Conservation (phyloP, 1,140 invertebrate species). For the Panonychus citri region DNA sequence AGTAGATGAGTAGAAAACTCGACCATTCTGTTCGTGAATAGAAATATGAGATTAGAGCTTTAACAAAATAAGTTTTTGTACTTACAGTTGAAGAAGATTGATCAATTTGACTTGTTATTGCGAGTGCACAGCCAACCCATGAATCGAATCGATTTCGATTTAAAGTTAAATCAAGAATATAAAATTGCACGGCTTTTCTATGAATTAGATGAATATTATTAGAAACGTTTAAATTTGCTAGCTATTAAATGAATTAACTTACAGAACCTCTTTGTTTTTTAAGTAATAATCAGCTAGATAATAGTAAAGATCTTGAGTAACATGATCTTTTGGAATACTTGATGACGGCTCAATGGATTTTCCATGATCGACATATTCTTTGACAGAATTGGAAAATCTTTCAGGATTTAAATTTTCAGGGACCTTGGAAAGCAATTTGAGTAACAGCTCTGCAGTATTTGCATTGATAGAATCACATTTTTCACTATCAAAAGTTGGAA, state of each 20-base stretch:
- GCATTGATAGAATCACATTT: conserved; percentile 8
- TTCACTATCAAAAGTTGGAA: conserved; percentile 56
- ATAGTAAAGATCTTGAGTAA: conserved; percentile 44
- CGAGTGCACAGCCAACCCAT: conserved; percentile 68
- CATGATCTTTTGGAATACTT: conserved; percentile 6
- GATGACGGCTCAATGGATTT: conserved; percentile 7
- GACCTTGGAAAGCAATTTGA: conserved; percentile 43
- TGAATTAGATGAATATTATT: neutral
- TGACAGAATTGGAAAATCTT: conserved; percentile 13
- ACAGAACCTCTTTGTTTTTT: conserved; percentile 49
- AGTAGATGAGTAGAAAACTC: neutral
- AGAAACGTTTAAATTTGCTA: too few species aligned
- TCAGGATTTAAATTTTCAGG: conserved; percentile 27
- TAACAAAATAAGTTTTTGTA: too few species aligned
- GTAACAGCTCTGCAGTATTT: conserved; percentile 41
- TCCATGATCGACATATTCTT: conserved; percentile 19
- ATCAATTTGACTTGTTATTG: conserved; percentile 51
- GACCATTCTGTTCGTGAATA: neutral
- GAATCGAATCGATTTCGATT: conserved; percentile 58
- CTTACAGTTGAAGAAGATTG: conserved; percentile 18
- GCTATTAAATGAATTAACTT: too few species aligned
- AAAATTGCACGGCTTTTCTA: conserved; percentile 52
- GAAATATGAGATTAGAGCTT: too few species aligned
- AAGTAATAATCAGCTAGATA: conserved; percentile 74
- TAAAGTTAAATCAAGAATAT: conserved; percentile 51